Evolutionary conservation across 2,113 vertebrate genomes (phyloP).

Genomic region (Lepisosteus oculatus): DNA sequence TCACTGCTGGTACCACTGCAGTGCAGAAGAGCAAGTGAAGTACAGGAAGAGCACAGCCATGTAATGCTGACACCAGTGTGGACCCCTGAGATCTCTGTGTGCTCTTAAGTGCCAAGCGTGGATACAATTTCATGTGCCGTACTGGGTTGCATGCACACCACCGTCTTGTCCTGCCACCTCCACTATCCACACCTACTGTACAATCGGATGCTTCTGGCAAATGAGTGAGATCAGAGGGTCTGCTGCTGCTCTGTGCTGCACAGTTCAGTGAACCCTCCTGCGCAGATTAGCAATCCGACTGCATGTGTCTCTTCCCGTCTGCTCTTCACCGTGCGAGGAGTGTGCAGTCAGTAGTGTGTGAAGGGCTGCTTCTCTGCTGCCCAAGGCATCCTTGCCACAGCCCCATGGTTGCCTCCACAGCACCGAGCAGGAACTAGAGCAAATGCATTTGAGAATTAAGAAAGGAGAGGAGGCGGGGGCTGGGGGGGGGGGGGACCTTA

Average conservation of each 20-base stretch:
- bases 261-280: slow-evolving; percentile 67
- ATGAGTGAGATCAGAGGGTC: slow-evolving; percentile 32
- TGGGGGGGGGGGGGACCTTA: slow-evolving; percentile 55
- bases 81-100: too few species aligned
- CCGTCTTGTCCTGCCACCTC: slow-evolving; percentile 4
- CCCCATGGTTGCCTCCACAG: slow-evolving; percentile 78
- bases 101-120: too few species aligned
- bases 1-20: neutral
- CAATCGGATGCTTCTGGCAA: slow-evolving; percentile 5
- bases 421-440: slow-evolving; percentile 90
- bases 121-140: too few species aligned
- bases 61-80: neutral
- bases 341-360: slow-evolving; percentile 82
- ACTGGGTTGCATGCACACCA: too few species aligned
- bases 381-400: slow-evolving; percentile 57
- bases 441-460: slow-evolving; percentile 98
- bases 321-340: slow-evolving; percentile 72
- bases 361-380: slow-evolving; percentile 72
- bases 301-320: slow-evolving; percentile 76
- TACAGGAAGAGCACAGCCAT: neutral
- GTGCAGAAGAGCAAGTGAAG: neutral
- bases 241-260: slow-evolving; percentile 55
- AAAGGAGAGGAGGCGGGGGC: slow-evolving; percentile 48
- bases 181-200: neutral
- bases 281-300: slow-evolving; percentile 68